Conservation (phyloP, 1,140 invertebrate genomes). For the Solenopsis fugax region DNA sequence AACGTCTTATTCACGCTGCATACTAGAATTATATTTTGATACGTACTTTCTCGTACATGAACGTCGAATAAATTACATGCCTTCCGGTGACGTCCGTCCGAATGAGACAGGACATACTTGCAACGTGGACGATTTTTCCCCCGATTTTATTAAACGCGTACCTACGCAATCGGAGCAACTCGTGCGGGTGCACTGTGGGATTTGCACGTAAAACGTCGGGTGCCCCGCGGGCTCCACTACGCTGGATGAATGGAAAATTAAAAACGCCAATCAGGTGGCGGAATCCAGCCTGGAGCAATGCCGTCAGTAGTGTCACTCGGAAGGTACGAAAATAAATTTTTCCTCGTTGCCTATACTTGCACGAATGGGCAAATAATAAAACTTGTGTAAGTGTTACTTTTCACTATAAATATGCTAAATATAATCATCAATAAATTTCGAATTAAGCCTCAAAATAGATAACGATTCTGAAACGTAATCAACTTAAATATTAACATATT, state of each 20-base stretch:
- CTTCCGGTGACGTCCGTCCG: conserved; percentile 49
- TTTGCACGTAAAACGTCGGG: conserved; percentile 72
- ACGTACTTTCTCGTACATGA: conserved; percentile 26
- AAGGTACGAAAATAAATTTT: conserved; percentile 71
- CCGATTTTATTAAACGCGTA: conserved; percentile 57
- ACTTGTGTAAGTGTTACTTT: conserved; percentile 29
- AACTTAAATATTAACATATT: neutral
- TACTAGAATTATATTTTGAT: conserved; percentile 40
- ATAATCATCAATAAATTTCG: neutral
- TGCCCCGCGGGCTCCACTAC: conserved; percentile 61
- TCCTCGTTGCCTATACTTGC: conserved; percentile 31
- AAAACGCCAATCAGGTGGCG: conserved; percentile 79
- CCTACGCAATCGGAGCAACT: conserved; percentile 64
- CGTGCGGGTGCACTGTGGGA: conserved; percentile 51
- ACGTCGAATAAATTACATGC: conserved; percentile 60
- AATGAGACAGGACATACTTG: conserved; percentile 56
- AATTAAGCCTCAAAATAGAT: neutral
- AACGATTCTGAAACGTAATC: neutral
- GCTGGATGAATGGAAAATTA: conserved; percentile 79
- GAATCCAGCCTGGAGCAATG: conserved; percentile 62
- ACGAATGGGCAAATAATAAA: conserved; percentile 32
- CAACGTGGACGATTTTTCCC: conserved; percentile 52
- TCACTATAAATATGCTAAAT: neutral
- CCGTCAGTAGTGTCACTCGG: conserved; percentile 71
- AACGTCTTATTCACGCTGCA: neutral